Conservation (phyloP, 2,113 vertebrate genomes). For the Probosciger aterrimus region DNA sequence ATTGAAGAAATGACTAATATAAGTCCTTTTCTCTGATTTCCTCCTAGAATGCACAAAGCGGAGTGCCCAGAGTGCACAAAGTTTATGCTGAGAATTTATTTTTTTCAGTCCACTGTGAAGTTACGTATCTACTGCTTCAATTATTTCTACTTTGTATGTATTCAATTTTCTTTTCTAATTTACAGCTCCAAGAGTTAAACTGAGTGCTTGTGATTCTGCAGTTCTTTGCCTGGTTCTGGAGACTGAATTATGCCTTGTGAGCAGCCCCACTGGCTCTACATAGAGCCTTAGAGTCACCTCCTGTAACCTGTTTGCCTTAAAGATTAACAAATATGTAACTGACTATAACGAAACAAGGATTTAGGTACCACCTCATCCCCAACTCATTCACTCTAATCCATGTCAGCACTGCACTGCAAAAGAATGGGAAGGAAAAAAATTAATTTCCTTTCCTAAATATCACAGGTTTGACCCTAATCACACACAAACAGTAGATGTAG, state of each 20-base stretch:
- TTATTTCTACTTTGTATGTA: background rate
- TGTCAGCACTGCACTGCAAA: background rate
- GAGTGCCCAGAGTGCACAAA: background rate
- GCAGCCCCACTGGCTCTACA: background rate
- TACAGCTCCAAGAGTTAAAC: background rate
- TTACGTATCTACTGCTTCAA: background rate
- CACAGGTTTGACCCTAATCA: background rate
- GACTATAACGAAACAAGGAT: background rate
- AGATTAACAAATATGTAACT: background rate
- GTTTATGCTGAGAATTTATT: background rate
- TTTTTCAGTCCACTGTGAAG: background rate
- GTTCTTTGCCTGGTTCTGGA: background rate
- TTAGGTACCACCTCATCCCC: background rate
- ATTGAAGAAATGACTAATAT: background rate
- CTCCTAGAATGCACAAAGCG: background rate
- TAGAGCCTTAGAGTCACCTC: background rate
- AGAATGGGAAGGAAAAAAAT: background rate
- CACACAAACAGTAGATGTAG: background rate
- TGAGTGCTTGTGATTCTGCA: background rate
- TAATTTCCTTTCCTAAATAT: background rate
- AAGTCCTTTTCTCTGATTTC: background rate
- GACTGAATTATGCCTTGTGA: background rate
- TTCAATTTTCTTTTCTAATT: constrained; percentile 33
- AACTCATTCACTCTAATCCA: background rate
- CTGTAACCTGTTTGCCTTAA: background rate